Base-by-base conservation (phyloP, 2,797 vertebrate genomes). In the Notolabrus celidotus region DNA sequence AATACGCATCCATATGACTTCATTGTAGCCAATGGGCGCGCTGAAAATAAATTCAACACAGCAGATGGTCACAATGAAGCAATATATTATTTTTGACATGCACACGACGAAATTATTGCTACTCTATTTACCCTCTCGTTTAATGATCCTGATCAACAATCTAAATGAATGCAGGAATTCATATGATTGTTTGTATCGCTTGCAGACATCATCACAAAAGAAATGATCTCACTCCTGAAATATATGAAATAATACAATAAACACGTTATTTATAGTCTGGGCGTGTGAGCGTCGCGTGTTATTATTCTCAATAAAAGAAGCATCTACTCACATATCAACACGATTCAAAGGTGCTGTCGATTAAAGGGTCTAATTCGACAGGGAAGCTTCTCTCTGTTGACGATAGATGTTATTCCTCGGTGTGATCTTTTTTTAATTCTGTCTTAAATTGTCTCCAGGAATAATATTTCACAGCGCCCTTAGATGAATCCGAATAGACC, bases 311-410 rank as follows among this genome's bases (percentile, higher is more conserved):
- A 33, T 72, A 36, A 65, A 63, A 84, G 12, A 72, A 64, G 14
- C 74, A 49, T 77, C 9, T 90, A 92, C 91, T 92, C 83, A 92
- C 91, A 71, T 84, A 72, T 63, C 74, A 53, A 59, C 56, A 49
- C 72, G 86, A 58, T 23, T 70, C 41, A 69, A 58, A 68, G 83
- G 63, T 56, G 85, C 74, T 72, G 45, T 39, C 59, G 62, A 75
- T 29, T 54, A 56, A 15, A 38, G 54, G 67, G 29, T 29, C 23
- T 11, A 5, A 49, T 76, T 59, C 54, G 57, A 71, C 78, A 76
- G 58, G 15, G 15, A 14, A 38, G 59, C 36, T 62, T 27, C 38
- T 45, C 29, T 38, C 41, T 36, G 33, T 22, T 11, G 19, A 36
- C 31, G 0, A 22, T 0, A 19, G 54, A 59, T 19, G 10, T 27